Evolutionary conservation across 2,888 invertebrate genomes (phyloP).

Genomic region (Belgica antarctica): DNA sequence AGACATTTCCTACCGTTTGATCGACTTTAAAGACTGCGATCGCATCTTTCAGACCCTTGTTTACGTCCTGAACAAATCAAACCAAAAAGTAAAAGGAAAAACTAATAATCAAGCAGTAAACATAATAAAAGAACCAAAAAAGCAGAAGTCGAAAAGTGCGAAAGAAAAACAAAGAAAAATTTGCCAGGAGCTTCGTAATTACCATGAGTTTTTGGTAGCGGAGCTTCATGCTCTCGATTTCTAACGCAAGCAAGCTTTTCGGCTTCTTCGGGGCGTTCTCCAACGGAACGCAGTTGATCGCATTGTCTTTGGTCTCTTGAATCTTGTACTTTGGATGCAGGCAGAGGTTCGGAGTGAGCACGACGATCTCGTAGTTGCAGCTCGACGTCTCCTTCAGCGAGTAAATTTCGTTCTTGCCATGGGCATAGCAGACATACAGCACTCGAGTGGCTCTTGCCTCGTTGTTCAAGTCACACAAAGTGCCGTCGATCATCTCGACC

Average conservation of each 20-base stretch:
- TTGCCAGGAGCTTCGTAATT: constrained; percentile 48
- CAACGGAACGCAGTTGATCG: constrained; percentile 71
- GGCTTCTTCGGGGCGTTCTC: constrained; percentile 70
- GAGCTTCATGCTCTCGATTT: constrained; percentile 69
- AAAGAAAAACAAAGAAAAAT: constrained; percentile 14
- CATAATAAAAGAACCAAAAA: background rate
- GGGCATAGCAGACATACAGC: constrained; percentile 83
- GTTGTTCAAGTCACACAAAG: constrained; percentile 85
- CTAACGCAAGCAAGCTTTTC: constrained; percentile 66
- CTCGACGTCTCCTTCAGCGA: constrained; percentile 90
- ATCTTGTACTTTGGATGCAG: constrained; percentile 84
- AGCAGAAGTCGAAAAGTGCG: constrained; percentile 42
- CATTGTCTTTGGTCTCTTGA: constrained; percentile 72
- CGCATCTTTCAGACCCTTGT: constrained; percentile 57
- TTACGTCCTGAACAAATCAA: constrained; percentile 53
- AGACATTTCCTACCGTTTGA: constrained; percentile 50
- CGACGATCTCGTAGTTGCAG: constrained; percentile 90
- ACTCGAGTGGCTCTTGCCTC: constrained; percentile 78
- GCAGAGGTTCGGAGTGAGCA: constrained; percentile 84
- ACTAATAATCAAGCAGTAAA: background rate
- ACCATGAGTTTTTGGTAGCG: constrained; percentile 61
- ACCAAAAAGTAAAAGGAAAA: constrained; percentile 45
- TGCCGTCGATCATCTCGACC: constrained; percentile 84
- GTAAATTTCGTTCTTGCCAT: constrained; percentile 88
- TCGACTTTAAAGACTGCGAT: constrained; percentile 61